Base-by-base conservation (phyloP, 2,797 vertebrate species). In the Bovichtus diacanthus region DNA sequence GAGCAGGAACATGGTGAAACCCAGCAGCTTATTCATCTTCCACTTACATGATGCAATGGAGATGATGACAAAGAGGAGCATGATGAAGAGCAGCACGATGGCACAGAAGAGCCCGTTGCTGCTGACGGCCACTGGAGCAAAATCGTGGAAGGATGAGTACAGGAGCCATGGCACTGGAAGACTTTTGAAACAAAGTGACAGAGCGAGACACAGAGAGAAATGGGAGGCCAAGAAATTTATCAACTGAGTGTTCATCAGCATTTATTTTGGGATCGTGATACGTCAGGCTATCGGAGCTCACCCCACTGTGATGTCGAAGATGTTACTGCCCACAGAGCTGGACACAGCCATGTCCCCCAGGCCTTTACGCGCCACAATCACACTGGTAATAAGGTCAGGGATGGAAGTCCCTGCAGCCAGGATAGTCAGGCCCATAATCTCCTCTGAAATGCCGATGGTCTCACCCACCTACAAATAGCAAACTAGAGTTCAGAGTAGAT, bases 251-350 rank as follows among this genome's bases (percentile, higher is more conserved):
- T 60, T 62, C n/a, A 19, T 46, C 2, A 19, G 49, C 23, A 60
- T 63, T 70, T 69, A 8, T 13, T 63, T 38, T 55, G 56, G 3
- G 59, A 11, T 29, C 2, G 0, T 62, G 49, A 65, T 19, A 19
- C 10, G 44, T 59, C 5, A 60, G 50, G 38, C 27, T 59, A 63
- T 10, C 2, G n/a, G 27, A n/a, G 36, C 97, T 98, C 90, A 99
- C 98, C 98, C 98, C 41, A 99, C 90, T 2, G 98, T 99, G 94
- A 99, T 99, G 76, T 99, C 98, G 0, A 99, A 99, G 93, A 99
- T 99, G 89, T 99, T 99, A 82, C 97, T 99, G 90, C 98, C 98
- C 70, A 99, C 98, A 0, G 98, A 99, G 62, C 98, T 99, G 84
- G 98, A 99, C 80, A 99, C 97, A 0, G 98, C 98, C 98, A 99